Evolutionary conservation across 2,888 invertebrate genomes (phyloP), one percentile per base, ranked within the genome.

Genomic region (Drosophila parthenogenetica): DNA sequence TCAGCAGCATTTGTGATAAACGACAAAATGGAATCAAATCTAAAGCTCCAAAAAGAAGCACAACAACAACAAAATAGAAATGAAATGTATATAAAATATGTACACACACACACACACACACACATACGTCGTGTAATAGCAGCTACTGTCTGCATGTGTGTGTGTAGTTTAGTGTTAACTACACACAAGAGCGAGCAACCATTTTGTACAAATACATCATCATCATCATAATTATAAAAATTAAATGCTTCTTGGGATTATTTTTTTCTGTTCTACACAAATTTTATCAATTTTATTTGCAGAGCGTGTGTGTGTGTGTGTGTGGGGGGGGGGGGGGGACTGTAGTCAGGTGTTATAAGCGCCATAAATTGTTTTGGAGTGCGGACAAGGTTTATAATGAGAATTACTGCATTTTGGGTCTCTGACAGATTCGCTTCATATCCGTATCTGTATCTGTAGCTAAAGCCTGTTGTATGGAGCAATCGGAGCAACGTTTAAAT

Each of bases 1-100:
- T 79, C 87, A 81, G 81, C 78, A 74, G 70, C 79, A 81, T 89
- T 73, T 76, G 87, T 78, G 85, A 89, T 89, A 85, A 85, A 89
- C 89, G 84, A 79, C 89, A 71, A 79, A 86, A 89, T 86, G 79
- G 71, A 89, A 84, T 81, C 81, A 89, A 89, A 84, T 84, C 84
- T 89, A 89, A 84, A 84, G 83, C 83, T 81, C 77, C 81, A 76
- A 74, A 87, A 83, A 85, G 89, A 71, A 69, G 60, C 68, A 64
- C 50, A 50, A 67, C 57, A 81, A 65, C 54, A 46, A 35, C 29
- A 66, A 67, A 35, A 35, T 13, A 35, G 46, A 68, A 67, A 68
- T 73, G 67, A 79, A 63, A 58, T 69, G 53, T 76, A 69, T 79
- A 63, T 69, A 61, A 67, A 73, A 35, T 58, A 22, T 75, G 76